Conservation (phyloP, 2,113 vertebrate species). For the Oreochromis tanganicae region DNA sequence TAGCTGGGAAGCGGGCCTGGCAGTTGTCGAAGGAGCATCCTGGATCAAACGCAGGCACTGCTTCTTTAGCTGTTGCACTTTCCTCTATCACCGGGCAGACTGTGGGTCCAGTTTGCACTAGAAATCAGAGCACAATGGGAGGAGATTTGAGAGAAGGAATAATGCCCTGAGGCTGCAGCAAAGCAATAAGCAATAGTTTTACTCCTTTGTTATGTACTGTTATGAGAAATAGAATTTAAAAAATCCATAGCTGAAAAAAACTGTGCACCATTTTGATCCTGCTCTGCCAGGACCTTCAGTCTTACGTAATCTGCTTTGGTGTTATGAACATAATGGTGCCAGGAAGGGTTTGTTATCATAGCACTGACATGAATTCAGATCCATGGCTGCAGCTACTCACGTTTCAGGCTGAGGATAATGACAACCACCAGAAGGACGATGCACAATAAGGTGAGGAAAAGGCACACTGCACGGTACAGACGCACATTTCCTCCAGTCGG, state of each 20-base stretch:
- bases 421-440: conserved; percentile 46
- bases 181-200: not conserved
- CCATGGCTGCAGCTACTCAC: conserved; percentile 52
- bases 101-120: conserved; percentile 5
- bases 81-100: not conserved
- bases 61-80: accelerated
- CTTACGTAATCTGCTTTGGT: not conserved
- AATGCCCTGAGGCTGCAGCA: not conserved
- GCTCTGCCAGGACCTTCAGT: not conserved
- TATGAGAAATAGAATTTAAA: not conserved
- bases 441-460: conserved; percentile 42
- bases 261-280: not conserved
- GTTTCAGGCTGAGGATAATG: conserved; percentile 35
- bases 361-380: not conserved
- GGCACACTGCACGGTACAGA: conserved; percentile 30
- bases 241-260: not conserved
- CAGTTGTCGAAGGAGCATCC: conserved; percentile 8
- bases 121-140: conserved; percentile 6
- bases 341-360: not conserved
- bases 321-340: not conserved
- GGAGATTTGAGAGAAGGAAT: not conserved
- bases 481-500: not conserved
- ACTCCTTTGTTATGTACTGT: not conserved
- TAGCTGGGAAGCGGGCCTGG: not conserved
- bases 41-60: not conserved